Evolutionary conservation across 2,113 vertebrate genomes (phyloP).

Genomic region (Sigmodon hispidus): DNA sequence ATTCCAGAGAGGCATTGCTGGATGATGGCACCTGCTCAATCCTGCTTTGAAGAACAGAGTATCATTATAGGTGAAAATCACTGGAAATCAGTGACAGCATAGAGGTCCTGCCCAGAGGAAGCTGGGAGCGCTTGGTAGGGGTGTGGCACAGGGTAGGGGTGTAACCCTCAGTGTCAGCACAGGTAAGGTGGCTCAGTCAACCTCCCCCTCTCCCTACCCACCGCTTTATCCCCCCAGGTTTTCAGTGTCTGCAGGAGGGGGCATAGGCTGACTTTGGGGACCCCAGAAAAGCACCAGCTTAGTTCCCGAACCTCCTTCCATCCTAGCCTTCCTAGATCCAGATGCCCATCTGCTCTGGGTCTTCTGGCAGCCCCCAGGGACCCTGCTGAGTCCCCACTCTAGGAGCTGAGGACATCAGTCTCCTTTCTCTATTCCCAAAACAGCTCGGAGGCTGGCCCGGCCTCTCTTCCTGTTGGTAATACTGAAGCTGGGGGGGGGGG

Average conservation of each 20-base stretch:
- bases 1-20: rapidly evolving
- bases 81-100: rapidly evolving
- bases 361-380: neutral
- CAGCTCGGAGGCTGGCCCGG: neutral
- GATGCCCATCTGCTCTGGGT: neutral
- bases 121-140: neutral
- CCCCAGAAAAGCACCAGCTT: neutral
- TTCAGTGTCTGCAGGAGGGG: rapidly evolving
- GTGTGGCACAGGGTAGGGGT: neutral
- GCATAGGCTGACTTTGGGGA: neutral
- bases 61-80: too few relatives aligned
- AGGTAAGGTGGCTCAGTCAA: neutral
- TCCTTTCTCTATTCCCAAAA: conserved; percentile 68
- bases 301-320: neutral
- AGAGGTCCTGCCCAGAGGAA: neutral
- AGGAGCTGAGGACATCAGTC: neutral
- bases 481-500: too few relatives aligned
- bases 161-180: neutral
- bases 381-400: rapidly evolving
- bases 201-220: rapidly evolving
- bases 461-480: neutral
- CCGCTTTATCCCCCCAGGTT: neutral
- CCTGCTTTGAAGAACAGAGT: neutral
- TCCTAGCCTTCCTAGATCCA: neutral
- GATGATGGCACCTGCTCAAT: neutral